These are phyloP conservation scores for Listrodromus nycthemerus DNA, from an alignment of 2,888 invertebrate genomes.

Conservation along the genomic window DNA sequence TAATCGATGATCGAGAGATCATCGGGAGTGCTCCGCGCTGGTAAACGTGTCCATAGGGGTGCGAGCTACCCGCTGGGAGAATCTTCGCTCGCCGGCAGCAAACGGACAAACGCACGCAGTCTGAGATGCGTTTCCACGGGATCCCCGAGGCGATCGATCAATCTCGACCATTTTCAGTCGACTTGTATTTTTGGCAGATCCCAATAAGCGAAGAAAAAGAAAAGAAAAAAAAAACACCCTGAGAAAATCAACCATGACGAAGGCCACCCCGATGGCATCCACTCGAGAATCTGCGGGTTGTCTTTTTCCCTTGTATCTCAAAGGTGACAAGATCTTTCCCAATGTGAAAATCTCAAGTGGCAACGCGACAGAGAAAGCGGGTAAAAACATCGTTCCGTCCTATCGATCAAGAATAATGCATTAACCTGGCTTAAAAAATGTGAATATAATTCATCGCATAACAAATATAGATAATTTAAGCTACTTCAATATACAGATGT, in stretches of 20 bases:
- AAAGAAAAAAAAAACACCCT: constrained; percentile 11
- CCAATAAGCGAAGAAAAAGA: constrained; percentile 29
- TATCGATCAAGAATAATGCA: constrained; percentile 15
- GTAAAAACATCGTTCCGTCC: constrained; percentile 11
- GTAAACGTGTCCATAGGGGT: constrained; percentile 61
- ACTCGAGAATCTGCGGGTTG: constrained; percentile 68
- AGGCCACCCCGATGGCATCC: constrained; percentile 59
- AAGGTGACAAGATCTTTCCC: constrained; percentile 10
- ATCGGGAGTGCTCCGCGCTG: constrained; percentile 38
- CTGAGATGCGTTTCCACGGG: constrained; percentile 60
- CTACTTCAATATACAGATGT: too few species aligned
- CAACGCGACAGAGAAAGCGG: constrained; percentile 10
- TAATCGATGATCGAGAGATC: constrained; percentile 55
- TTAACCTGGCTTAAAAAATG: not conserved
- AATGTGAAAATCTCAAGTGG: constrained; percentile 39
- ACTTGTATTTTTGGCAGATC: constrained; percentile 68
- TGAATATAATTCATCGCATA: too few species aligned
- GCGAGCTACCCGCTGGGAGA: constrained; percentile 66
- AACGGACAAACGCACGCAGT: constrained; percentile 6
- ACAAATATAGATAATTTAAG: too few species aligned
- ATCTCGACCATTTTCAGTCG: constrained; percentile 60
- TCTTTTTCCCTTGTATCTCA: constrained; percentile 34
- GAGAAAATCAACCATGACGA: not conserved
- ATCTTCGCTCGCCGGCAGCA: constrained; percentile 47
- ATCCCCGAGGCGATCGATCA: constrained; percentile 70